phyloP scores from a whole-genome alignment of 2,888 invertebrate species.

The Serrognathus titanus region DNA sequence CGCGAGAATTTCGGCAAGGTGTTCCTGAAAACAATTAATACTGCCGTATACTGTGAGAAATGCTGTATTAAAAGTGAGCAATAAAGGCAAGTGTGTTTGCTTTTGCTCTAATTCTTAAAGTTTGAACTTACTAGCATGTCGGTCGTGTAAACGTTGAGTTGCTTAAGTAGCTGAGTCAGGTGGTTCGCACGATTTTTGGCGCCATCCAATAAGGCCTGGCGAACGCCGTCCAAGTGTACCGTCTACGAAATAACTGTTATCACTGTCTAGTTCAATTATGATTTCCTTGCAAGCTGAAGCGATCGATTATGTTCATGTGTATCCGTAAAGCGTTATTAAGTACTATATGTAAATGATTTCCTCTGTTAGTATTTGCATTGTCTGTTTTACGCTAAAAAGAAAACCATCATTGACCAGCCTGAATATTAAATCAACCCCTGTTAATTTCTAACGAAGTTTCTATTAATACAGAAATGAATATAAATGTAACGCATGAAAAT shows the following conservation, averaged over 20 bases:
- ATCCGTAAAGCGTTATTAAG: slow-evolving; percentile 37
- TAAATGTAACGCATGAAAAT: no score
- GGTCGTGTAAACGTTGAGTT: slow-evolving; percentile 53
- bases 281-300: slow-evolving; percentile 27
- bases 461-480: no score
- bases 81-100: not conserved
- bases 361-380: slow-evolving; percentile 25
- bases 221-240: slow-evolving; percentile 59
- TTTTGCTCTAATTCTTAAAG: not conserved
- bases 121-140: slow-evolving; percentile 52
- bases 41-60: not conserved
- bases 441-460: no score
- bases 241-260: slow-evolving; percentile 46
- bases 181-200: slow-evolving; percentile 51
- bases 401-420: slow-evolving; percentile 1
- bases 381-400: slow-evolving; percentile 10
- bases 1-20: slow-evolving; percentile 32
- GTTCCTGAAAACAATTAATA: slow-evolving; percentile 31
- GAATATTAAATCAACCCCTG: no score
- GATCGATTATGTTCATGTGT: slow-evolving; percentile 31
- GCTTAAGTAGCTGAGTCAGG: slow-evolving; percentile 51
- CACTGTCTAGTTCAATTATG: slow-evolving; percentile 20
- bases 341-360: slow-evolving; percentile 34
- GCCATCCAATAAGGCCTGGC: slow-evolving; percentile 53
- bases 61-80: not conserved